phyloP scores from a whole-genome alignment of 2,113 vertebrate species.

The Serilophus lunatus region DNA sequence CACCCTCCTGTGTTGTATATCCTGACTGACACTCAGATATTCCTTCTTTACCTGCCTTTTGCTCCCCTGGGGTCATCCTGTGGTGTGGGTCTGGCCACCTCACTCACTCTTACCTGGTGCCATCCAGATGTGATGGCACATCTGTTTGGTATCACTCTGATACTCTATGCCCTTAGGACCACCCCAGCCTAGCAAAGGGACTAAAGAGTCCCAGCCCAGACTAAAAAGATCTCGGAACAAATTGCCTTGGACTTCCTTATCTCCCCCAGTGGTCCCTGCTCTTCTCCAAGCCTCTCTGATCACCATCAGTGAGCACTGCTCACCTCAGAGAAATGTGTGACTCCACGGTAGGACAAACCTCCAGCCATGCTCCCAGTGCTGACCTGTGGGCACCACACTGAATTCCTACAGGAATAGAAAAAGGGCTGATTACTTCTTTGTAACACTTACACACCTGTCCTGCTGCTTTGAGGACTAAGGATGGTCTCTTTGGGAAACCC shows the following conservation, averaged over 20 bases:
- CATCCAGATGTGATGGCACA: background rate
- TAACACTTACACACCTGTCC: rapidly evolving
- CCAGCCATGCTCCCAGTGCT: rapidly evolving
- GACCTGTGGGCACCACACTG: background rate
- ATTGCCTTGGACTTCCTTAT: rapidly evolving
- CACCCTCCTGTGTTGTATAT: background rate
- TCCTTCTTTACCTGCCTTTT: background rate
- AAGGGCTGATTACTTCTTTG: no score
- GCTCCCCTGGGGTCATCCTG: no score
- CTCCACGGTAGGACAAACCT: background rate
- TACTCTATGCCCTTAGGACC: no score
- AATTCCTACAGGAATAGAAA: background rate
- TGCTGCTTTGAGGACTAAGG: background rate
- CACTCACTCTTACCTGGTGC: background rate
- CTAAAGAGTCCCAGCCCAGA: background rate
- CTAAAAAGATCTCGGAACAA: background rate
- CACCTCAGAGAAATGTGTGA: background rate
- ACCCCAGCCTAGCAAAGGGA: background rate
- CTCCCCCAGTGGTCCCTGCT: background rate
- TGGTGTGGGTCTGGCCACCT: background rate
- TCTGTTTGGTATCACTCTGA: background rate
- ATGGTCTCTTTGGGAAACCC: background rate
- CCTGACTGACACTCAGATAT: rapidly evolving
- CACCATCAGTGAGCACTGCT: background rate
- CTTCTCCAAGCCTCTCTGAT: background rate